Evolutionary conservation across 1,140 invertebrate genomes (phyloP), one percentile per base, ranked within the genome.

Genomic region (Bombus balteatus): DNA sequence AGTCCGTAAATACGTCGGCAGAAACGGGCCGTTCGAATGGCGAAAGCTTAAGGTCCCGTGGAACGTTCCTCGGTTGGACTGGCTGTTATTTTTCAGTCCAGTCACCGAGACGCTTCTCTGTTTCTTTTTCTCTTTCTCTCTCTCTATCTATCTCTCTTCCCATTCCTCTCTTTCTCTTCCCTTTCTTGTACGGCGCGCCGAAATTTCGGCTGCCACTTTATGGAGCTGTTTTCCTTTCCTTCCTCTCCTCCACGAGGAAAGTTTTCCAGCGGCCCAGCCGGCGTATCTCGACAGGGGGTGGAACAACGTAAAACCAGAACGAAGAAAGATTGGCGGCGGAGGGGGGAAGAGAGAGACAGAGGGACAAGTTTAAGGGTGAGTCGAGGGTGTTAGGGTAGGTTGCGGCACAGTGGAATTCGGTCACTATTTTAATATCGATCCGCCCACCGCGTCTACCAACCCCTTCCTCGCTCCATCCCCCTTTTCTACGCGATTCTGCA

Each of bases 401-500:
- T 93, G 92, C 88, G 91, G 90, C 85, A 87, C 90, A 89, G 87
- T 91, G 94, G 92, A 95, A 95, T 95, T 95, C 95, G 95, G 95
- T 95, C 94, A 95, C 95, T 94, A 95, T 95, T 95, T 95, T 95
- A 94, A 93, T 94, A 95, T 95, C 94, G 95, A 95, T 95, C 94
- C 91, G 89, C 82, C 90, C 87, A 86, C 66, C 59, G 43, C 57
- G n/a, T 70, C 41, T 57, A 15, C 85, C n/a, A 59, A 28, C n/a
- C 9, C 59, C 22, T 47, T 34, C 13, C 75, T 25, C 57, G 57
- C 4, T 39, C 53, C 59, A 18, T 53, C 15, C 78, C 9, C 37
- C 34, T 34, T 22, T 75, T 41, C 43, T 47, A 57, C 43, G 34
- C 41, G 72, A 34, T 18, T 39, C 15, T 37, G 43, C 73, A 75